A percentile compares a stretch with the other conserved stretches of the same genome.
Conservation (phyloP, 2,888 invertebrate species). For the Branchellion lobata region DNA sequence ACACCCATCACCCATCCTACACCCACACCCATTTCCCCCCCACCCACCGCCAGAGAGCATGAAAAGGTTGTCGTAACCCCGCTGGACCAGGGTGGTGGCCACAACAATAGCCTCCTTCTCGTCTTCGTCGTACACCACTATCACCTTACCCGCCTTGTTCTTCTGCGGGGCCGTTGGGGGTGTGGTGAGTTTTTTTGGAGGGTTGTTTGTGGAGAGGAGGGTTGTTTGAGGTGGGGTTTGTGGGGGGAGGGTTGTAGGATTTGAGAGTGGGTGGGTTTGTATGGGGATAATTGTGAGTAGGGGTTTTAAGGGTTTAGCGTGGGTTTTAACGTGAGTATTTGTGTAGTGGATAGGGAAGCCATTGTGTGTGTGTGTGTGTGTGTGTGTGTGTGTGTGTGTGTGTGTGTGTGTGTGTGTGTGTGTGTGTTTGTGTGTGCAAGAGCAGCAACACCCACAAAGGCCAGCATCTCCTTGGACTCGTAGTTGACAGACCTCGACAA, state of each 20-base stretch:
- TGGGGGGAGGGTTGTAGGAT: too few relatives aligned
- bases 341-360: too few relatives aligned
- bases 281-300: too few relatives aligned
- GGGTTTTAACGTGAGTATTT: too few relatives aligned
- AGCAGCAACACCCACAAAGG: constrained; percentile 63
- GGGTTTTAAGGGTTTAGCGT: too few relatives aligned
- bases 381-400: too few relatives aligned
- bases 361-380: too few relatives aligned
- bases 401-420: too few relatives aligned
- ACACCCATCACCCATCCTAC: background rate
- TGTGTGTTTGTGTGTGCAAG: too few relatives aligned
- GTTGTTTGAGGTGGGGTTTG: background rate
- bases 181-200: constrained; percentile 1
- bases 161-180: constrained; percentile 54
- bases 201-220: background rate
- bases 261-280: too few relatives aligned
- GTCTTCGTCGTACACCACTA: constrained; percentile 64
- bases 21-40: background rate
- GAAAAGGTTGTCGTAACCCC: constrained; percentile 65
- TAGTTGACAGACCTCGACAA: constrained; percentile 62
- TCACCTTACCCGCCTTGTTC: constrained; percentile 63
- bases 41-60: constrained; percentile 64
- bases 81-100: constrained; percentile 63
- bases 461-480: constrained; percentile 62
- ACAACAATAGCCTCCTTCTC: constrained; percentile 61